phyloP scores from a whole-genome alignment of 1,140 invertebrate species.

The Gryllus bimaculatus region DNA sequence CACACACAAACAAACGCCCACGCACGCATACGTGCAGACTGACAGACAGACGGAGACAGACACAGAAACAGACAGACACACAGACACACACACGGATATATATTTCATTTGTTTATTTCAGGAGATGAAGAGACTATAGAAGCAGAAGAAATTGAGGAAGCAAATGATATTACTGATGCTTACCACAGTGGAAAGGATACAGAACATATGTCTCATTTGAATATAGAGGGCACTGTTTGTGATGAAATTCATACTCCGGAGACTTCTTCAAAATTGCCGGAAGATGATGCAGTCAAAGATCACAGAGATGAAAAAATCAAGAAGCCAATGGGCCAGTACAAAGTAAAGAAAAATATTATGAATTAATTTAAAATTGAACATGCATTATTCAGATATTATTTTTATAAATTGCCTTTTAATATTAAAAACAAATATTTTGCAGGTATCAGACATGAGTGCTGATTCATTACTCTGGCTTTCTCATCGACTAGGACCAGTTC shows the following conservation, averaged over 20 bases:
- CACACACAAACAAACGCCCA: too few species aligned
- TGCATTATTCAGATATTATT: not conserved
- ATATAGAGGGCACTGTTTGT: not conserved
- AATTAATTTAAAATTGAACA: not conserved
- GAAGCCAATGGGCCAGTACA: constrained; percentile 27
- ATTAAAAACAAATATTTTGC: not conserved
- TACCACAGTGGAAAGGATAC: not conserved
- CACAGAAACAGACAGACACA: too few species aligned
- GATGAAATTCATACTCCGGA: not conserved
- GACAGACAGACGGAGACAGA: too few species aligned
- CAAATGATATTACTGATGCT: not conserved
- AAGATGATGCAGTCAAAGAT: not conserved
- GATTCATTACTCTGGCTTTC: constrained; percentile 88
- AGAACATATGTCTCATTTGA: not conserved
- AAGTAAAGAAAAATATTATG: constrained; percentile 21
- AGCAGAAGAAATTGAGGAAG: not conserved
- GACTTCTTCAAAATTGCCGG: not conserved
- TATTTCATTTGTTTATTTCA: not conserved
- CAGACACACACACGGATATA: too few species aligned
- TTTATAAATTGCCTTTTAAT: not conserved
- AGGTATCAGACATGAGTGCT: constrained; percentile 81
- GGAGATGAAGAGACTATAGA: not conserved
- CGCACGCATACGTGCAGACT: too few species aligned
- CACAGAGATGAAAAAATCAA: constrained; percentile 16
- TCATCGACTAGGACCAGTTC: constrained; percentile 86